phyloP scores from a whole-genome alignment of 2,888 invertebrate species.

The Apoda limacodes region DNA sequence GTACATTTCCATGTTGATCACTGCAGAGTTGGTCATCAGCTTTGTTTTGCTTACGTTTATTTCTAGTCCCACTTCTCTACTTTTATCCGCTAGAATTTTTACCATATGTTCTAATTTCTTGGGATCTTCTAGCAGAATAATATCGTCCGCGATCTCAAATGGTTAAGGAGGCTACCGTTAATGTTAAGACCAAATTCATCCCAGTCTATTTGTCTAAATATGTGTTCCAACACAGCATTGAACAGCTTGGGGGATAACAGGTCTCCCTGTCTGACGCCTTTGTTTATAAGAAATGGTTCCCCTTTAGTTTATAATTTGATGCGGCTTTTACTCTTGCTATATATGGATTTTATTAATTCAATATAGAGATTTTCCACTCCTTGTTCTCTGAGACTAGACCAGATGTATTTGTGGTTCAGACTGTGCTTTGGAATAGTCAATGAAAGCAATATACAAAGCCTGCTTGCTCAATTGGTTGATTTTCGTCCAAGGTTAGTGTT shows the following conservation, averaged over 20 bases:
- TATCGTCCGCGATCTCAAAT: constrained; percentile 11
- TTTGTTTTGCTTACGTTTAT: constrained; percentile 6
- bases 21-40: constrained; percentile 3
- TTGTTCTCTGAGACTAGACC: constrained; percentile 12
- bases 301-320: constrained; percentile 5
- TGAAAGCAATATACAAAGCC: constrained; percentile 17
- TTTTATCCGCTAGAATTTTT: constrained; percentile 5
- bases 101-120: constrained; percentile 4
- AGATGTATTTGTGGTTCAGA: constrained; percentile 9
- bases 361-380: constrained; percentile 7
- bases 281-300: constrained; percentile 9
- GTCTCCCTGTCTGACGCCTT: too few species aligned
- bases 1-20: too few species aligned
- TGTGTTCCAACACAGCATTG: constrained; percentile 11
- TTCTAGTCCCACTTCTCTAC: constrained; percentile 4
- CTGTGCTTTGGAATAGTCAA: constrained; percentile 14
- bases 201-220: constrained; percentile 10
- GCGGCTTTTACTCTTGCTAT: constrained; percentile 7
- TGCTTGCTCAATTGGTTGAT: constrained; percentile 19
- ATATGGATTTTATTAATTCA: constrained; percentile 12
- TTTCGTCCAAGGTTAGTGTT: constrained; percentile 2
- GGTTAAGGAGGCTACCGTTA: constrained; percentile 5
- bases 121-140: constrained; percentile 3
- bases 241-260: constrained; percentile 16
- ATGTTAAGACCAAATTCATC: constrained; percentile 9